A percentile compares a stretch with the other conserved stretches of the same genome.
Conservation (phyloP, 2,888 invertebrate genomes). For the Drosophila kokeensis region DNA sequence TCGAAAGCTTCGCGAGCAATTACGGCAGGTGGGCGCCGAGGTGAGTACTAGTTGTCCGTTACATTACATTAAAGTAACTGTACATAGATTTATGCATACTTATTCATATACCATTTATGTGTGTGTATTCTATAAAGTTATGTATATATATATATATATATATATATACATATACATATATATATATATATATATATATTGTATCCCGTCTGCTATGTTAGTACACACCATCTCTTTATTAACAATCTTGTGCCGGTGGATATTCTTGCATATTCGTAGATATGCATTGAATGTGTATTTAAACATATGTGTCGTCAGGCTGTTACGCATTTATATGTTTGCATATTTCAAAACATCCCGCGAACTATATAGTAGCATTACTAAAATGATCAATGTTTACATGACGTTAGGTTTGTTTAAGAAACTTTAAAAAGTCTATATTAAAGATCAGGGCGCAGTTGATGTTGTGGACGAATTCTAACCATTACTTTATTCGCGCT, state of each 20-base stretch:
- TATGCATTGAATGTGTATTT: neutral
- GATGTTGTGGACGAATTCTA: neutral
- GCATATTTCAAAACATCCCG: constrained; percentile 10
- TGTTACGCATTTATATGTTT: constrained; percentile 25
- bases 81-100: constrained; percentile 49
- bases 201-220: constrained; percentile 23
- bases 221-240: constrained; percentile 1
- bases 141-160: constrained; percentile 15
- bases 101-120: constrained; percentile 23
- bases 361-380: neutral
- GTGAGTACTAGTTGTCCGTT: constrained; percentile 70
- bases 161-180: neutral
- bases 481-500: neutral
- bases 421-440: neutral
- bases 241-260: constrained; percentile 13
- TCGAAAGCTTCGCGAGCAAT: constrained; percentile 84
- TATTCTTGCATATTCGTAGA: constrained; percentile 5
- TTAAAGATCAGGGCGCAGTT: constrained; percentile 1
- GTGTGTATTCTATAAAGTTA: constrained; percentile 36
- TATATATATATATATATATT: constrained; percentile 12
- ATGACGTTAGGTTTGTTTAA: neutral
- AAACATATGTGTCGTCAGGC: constrained; percentile 17
- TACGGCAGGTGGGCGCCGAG: constrained; percentile 85
- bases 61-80: constrained; percentile 28
- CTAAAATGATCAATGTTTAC: neutral